Conservation (phyloP, 2,888 invertebrate species). For the Phorcus lineatus region DNA sequence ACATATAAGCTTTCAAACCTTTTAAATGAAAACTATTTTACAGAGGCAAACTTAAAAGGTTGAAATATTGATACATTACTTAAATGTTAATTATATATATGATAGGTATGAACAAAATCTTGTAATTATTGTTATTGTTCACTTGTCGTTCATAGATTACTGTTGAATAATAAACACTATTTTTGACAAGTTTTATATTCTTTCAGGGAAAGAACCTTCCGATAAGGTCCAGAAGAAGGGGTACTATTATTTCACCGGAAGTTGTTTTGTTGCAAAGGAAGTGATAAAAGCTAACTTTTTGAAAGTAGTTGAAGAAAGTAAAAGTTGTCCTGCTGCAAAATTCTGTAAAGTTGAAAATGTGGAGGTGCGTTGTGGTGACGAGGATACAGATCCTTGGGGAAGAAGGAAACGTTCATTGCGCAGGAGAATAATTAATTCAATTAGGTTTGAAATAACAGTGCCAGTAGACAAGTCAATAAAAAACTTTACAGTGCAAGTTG, state of each 20-base stretch:
- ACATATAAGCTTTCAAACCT: too few relatives aligned
- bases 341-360: not conserved
- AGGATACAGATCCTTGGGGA: not conserved
- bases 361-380: not conserved
- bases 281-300: not conserved
- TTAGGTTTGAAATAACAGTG: too few relatives aligned
- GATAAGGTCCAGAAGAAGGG: not conserved
- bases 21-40: too few relatives aligned
- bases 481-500: not conserved
- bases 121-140: too few relatives aligned
- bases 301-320: not conserved
- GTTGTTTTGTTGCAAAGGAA: not conserved
- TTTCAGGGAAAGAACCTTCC: too few relatives aligned
- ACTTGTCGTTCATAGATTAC: too few relatives aligned
- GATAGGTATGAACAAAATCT: too few relatives aligned
- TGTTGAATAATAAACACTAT: too few relatives aligned
- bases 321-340: not conserved
- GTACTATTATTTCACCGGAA: not conserved
- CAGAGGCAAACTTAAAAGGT: too few relatives aligned
- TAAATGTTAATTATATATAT: too few relatives aligned
- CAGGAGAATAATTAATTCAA: not conserved
- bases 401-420: not conserved
- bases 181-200: too few relatives aligned
- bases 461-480: not conserved
- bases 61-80: too few relatives aligned